Base-by-base conservation (phyloP, 1,140 invertebrate species). In the Oedothorax gibbosus region DNA sequence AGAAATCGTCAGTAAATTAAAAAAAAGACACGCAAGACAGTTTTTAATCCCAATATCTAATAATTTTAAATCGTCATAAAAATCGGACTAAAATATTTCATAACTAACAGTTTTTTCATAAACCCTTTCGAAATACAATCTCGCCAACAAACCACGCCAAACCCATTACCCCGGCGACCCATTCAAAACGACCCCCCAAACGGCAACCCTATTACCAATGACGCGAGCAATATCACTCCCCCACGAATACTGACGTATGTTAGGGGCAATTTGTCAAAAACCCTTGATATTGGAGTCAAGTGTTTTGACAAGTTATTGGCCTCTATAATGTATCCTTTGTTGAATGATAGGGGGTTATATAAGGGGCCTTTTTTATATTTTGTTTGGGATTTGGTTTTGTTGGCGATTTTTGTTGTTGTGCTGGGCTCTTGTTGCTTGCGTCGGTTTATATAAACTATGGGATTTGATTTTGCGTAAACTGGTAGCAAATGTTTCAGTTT, bases 271-370 rank as follows among this genome's bases (percentile, higher is more conserved):
- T 82, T 82, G 79, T 82, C 79, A 35, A 82, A 72, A 72, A 64
- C 56, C 56, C 79, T 51, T 20, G 49, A 82, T 82, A 82, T 82
- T 82, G 79, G 68, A 82, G 79, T 82, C 79, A 82, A 82, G 79
- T 82, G 68, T 82, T 81, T 82, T 82, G 79, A 82, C 79, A 82
- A 82, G 79, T 64, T 79, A 79, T 79, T 51, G 11, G 69, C 50
- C 15, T 11, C 65, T 6, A 35, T 12, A n/a, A 12, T 20, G 12
- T 68, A 12, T 35, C 35, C 35, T 35, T 35, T 35, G 35, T 35
- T 35, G 35, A 35, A 35, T 18, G 57, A 62, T 18, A 62, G 57
- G 57, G 54, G 35, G 35, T 35, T 35, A 35, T 35, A 35, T 35
- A 35, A 35, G 35, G 35, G 35, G 35, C 35, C 35, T 35, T 35